These are phyloP conservation scores for Sphaerodactylus townsendi DNA, from an alignment of 2,113 vertebrate genomes.

Conservation along the genomic window DNA sequence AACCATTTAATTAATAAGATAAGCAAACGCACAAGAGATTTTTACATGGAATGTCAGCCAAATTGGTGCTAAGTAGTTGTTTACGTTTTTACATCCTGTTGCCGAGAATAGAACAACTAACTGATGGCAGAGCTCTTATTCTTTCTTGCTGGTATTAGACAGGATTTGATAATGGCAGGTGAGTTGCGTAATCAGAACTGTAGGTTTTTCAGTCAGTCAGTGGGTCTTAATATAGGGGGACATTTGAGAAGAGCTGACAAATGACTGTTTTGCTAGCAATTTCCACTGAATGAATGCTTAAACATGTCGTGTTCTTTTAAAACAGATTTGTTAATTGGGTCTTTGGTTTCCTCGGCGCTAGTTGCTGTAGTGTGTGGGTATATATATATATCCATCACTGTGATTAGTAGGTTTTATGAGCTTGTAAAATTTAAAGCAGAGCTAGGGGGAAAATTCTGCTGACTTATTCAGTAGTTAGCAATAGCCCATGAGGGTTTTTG, in stretches of 20 bases:
- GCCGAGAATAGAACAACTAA: not conserved
- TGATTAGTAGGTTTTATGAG: not conserved
- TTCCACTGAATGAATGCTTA: not conserved
- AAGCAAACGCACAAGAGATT: not conserved
- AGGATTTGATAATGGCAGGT: not conserved
- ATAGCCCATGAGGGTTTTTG: not conserved
- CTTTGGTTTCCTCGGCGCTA: not conserved
- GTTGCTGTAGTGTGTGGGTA: not conserved
- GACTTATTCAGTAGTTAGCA: not conserved
- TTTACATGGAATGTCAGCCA: not conserved
- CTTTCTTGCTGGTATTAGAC: not conserved
- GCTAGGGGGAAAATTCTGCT: not conserved
- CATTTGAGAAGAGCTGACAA: not conserved
- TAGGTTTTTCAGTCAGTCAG: not conserved
- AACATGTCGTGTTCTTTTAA: not conserved
- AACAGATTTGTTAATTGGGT: not conserved
- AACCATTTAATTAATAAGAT: not conserved
- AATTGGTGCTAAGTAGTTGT: not conserved
- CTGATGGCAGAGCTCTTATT: not conserved
- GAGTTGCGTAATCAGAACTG: not conserved
- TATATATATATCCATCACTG: not conserved
- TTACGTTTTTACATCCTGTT: not conserved
- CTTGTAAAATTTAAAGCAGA: not conserved
- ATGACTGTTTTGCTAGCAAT: not conserved
- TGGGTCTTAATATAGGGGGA: not conserved